Base-by-base conservation (phyloP, 2,888 invertebrate genomes). In the Noctua fimbriata region DNA sequence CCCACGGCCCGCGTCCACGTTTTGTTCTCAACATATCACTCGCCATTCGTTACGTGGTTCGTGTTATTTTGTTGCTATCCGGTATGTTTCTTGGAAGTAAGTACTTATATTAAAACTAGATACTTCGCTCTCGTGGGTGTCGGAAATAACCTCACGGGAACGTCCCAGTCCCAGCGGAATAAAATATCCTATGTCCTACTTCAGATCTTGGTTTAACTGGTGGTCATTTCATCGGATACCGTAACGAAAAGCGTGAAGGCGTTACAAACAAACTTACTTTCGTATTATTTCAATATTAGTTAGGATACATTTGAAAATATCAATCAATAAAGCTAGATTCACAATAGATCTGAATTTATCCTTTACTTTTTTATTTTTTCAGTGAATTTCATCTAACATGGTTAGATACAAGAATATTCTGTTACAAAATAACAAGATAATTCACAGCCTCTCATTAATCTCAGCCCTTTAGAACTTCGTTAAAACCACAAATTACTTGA, bases 401-500 rank as follows among this genome's bases (percentile, higher is more conserved):
- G 16, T 44, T 5, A 9, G 7, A 47, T 4, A 44, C 9, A 47
- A 72, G 6, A 77, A 66, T 47, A 77, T 44, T 77, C 14, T 47
- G 65, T 47, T 41, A 76, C 67, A 18, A 55, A 49, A 66, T 63
- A 74, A 63, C 66, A 28, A 74, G n/a, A 82, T 67, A 71, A 67
- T n/a, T 55, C 41, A 55, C 16, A 69, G n/a, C 14, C 49, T 24
- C 58, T 67, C 58, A 36, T 55, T 44, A 58, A 71, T 9, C 67
- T 12, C 67, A 52, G 21, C 55, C 63, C 71, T 73, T 66, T 60
- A 55, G 70, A 73, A 76, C 41, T 69, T 74, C 74, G 69, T 66
- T 69, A 75, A 66, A 65, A 76, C 79, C 83, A 78, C 83, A 73
- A 85, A 85, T 86, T 76, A 76, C 85, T 73, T 14, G 14, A 41